A percentile compares a stretch with the other conserved stretches of the same genome.
Evolutionary conservation across 2,888 invertebrate genomes (phyloP).

Genomic region (Stegana nigrithorax): DNA sequence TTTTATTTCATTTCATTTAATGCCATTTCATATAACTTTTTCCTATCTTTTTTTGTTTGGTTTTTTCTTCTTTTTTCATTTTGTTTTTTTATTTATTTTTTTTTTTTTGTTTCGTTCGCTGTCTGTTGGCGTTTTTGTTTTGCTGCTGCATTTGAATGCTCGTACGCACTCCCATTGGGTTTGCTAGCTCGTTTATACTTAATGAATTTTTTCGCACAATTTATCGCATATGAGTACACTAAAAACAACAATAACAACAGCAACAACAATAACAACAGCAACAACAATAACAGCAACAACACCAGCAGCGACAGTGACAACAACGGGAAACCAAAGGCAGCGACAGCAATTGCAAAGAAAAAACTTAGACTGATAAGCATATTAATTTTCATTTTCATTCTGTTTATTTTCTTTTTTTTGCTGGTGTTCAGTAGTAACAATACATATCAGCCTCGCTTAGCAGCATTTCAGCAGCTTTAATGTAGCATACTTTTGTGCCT

Average conservation of each 20-base stretch:
- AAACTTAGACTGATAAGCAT: too few species aligned
- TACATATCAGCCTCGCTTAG: too few species aligned
- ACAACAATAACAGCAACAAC: constrained; percentile 19
- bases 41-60: not conserved
- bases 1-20: too few species aligned
- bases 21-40: too few species aligned
- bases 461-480: not conserved
- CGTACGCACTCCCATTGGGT: too few species aligned
- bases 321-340: not conserved
- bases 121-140: too few species aligned
- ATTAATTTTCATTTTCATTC: too few species aligned
- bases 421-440: too few species aligned
- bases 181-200: too few species aligned
- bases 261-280: constrained; percentile 27
- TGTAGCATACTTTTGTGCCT: not conserved
- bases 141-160: not conserved
- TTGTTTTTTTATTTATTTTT: not conserved
- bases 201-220: constrained; percentile 26
- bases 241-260: constrained; percentile 25
- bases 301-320: constrained; percentile 18
- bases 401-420: too few species aligned
- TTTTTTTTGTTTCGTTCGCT: not conserved
- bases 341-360: constrained; percentile 20
- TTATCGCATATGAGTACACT: constrained; percentile 24
- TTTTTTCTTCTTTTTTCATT: not conserved